Percentiles rank a stretch among this genome's conserved stretches.
Evolutionary conservation across 2,113 vertebrate species (phyloP).

Genomic region (Cisticola juncidis): DNA sequence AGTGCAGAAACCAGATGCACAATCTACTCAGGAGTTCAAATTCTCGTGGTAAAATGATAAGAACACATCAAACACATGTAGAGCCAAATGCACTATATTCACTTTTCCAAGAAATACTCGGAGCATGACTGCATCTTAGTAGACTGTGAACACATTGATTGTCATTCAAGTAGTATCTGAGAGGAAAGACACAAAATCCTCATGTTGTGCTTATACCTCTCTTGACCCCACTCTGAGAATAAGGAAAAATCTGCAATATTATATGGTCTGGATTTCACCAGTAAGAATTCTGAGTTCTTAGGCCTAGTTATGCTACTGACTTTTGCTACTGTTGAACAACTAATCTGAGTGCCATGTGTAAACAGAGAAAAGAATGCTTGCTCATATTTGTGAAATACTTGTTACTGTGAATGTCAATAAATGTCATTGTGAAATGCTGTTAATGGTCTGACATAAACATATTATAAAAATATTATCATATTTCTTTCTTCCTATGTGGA

Average conservation of each 20-base stretch:
- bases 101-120: background rate
- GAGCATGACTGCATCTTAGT: background rate
- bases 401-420: background rate
- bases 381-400: background rate
- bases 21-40: background rate
- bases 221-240: background rate
- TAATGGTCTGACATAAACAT: background rate
- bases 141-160: background rate
- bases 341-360: background rate
- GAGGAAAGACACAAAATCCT: background rate
- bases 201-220: background rate
- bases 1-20: background rate
- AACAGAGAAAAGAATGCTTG: background rate
- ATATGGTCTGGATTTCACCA: background rate
- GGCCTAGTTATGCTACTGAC: background rate
- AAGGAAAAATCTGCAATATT: background rate
- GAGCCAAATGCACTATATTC: background rate
- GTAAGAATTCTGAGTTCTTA: background rate
- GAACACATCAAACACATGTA: rapidly evolving
- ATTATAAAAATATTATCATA: background rate
- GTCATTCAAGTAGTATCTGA: background rate
- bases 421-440: background rate
- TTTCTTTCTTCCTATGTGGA: background rate
- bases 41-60: background rate
- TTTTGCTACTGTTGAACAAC: background rate